phyloP scores from a whole-genome alignment of 1,140 invertebrate species.

The Leptoteleia sp. region DNA sequence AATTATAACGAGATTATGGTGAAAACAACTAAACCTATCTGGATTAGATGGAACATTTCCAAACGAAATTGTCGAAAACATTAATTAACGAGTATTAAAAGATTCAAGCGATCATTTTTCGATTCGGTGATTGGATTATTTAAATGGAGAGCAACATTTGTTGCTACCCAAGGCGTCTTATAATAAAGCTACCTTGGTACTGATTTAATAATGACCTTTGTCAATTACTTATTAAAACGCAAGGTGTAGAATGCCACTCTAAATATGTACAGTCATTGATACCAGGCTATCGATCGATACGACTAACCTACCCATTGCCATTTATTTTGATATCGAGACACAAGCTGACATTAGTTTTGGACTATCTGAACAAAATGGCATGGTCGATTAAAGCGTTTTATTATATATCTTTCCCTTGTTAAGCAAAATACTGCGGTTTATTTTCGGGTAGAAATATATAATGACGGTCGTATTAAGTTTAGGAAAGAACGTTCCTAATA shows the following conservation, averaged over 20 bases:
- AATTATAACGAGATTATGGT: constrained; percentile 47
- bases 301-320: constrained; percentile 15
- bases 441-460: too few relatives aligned
- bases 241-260: constrained; percentile 17
- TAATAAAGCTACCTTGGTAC: constrained; percentile 8
- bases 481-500: too few relatives aligned
- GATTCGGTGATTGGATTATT: too few relatives aligned
- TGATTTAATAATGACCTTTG: constrained; percentile 13
- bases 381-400: too few relatives aligned
- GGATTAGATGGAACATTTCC: constrained; percentile 17
- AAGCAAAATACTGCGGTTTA: too few relatives aligned
- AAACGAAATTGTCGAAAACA: constrained; percentile 6
- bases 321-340: background rate
- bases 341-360: too few relatives aligned
- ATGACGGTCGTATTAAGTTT: too few relatives aligned
- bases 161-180: background rate
- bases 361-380: too few relatives aligned
- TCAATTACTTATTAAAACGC: constrained; percentile 26
- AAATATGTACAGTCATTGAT: constrained; percentile 37
- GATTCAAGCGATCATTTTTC: background rate
- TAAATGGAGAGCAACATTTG: background rate
- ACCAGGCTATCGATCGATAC: constrained; percentile 36
- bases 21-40: constrained; percentile 22
- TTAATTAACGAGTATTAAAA: constrained; percentile 11
- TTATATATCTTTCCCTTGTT: too few relatives aligned